phyloP scores from a whole-genome alignment of 2,888 invertebrate species.

The Bellardia bayeri region DNA sequence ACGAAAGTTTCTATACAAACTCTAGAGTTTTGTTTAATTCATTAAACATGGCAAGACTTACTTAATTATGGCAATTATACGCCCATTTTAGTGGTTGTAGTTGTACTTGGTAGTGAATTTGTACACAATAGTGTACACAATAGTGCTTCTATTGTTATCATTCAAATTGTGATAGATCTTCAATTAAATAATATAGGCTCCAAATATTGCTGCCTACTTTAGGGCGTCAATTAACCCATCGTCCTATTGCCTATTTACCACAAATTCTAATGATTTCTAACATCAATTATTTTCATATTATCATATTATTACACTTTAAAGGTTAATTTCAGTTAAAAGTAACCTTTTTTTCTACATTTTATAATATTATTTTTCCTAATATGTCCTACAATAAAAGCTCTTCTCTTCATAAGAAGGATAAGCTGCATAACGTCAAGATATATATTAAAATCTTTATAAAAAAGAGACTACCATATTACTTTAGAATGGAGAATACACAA shows the following conservation, averaged over 20 bases:
- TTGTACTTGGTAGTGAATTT: too few relatives aligned
- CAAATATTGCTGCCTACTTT: conserved; percentile 21
- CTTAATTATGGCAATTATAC: too few relatives aligned
- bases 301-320: background rate
- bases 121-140: too few relatives aligned
- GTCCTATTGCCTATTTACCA: background rate
- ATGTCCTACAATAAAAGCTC: background rate
- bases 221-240: background rate
- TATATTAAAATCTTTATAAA: conserved; percentile 1
- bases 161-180: too few relatives aligned
- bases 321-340: conserved; percentile 28
- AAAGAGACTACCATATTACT: conserved; percentile 57
- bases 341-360: conserved; percentile 2
- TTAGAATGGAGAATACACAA: background rate
- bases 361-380: background rate
- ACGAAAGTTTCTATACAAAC: too few relatives aligned
- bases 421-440: conserved; percentile 54
- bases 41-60: too few relatives aligned
- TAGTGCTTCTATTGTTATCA: too few relatives aligned
- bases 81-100: too few relatives aligned
- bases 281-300: too few relatives aligned
- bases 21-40: too few relatives aligned
- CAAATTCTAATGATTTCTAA: background rate
- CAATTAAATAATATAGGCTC: too few relatives aligned
- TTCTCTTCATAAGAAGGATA: conserved; percentile 61